A percentile compares a stretch with the other conserved stretches of the same genome.
Evolutionary conservation across 2,113 vertebrate species (phyloP).

Genomic region (Pygoscelis adeliae): DNA sequence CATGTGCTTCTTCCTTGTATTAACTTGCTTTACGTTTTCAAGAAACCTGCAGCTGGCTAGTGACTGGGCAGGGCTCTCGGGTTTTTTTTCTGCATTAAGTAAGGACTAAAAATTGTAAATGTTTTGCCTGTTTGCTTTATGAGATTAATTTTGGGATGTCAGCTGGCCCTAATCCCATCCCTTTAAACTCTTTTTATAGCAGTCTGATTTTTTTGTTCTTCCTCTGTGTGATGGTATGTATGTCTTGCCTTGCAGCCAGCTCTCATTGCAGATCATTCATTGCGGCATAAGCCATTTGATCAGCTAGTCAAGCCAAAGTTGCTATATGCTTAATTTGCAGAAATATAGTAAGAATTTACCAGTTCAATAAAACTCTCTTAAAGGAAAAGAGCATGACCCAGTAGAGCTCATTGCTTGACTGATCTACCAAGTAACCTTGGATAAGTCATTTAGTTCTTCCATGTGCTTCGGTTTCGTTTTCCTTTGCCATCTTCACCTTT

Average conservation of each 20-base stretch:
- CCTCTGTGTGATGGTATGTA: background rate
- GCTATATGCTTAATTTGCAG: background rate
- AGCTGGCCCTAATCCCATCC: background rate
- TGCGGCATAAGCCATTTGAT: background rate
- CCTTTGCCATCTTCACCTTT: background rate
- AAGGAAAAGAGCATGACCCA: background rate
- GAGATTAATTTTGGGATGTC: background rate
- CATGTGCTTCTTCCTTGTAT: background rate
- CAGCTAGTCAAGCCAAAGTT: conserved; percentile 9
- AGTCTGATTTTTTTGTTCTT: background rate
- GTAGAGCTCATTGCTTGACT: background rate
- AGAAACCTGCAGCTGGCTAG: background rate
- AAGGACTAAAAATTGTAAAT: background rate
- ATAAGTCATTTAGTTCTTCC: background rate
- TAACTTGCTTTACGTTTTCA: background rate
- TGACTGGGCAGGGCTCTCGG: background rate
- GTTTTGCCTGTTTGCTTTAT: background rate
- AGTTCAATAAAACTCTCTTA: background rate
- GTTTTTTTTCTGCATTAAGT: background rate
- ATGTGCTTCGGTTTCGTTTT: background rate
- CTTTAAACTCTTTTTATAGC: background rate
- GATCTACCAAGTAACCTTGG: background rate
- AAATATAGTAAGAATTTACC: background rate
- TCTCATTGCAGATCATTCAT: background rate
- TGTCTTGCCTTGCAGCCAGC: background rate